A percentile compares a stretch with the other conserved stretches of the same genome.
Evolutionary conservation across 2,113 vertebrate species (phyloP).

Genomic region (Zosterops hypoxanthus): DNA sequence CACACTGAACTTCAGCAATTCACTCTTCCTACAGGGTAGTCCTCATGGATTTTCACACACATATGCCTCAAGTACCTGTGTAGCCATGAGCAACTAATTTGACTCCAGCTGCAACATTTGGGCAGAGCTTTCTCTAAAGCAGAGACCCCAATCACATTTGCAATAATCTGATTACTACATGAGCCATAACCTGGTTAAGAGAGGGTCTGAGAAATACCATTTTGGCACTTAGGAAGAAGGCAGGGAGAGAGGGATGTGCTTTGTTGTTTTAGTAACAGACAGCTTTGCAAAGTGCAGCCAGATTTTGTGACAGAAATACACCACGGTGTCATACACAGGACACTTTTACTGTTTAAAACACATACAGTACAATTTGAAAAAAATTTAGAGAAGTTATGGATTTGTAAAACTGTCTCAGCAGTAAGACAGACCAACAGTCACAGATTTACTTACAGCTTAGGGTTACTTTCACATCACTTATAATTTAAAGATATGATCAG

Average conservation of each 20-base stretch:
- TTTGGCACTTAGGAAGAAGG: neutral
- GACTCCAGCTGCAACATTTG: constrained; percentile 1
- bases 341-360: neutral
- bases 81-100: neutral
- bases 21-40: neutral
- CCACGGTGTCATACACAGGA: rapidly evolving
- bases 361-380: neutral
- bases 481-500: neutral
- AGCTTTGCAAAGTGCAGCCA: neutral
- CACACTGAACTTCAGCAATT: neutral
- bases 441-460: neutral
- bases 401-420: neutral
- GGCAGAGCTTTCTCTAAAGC: constrained; percentile 19
- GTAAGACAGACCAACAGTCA: neutral
- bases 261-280: neutral
- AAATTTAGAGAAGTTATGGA: neutral
- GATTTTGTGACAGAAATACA: neutral
- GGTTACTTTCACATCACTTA: neutral
- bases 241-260: neutral
- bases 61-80: neutral
- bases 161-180: constrained; percentile 50
- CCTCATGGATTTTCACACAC: neutral
- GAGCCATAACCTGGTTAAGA: constrained; percentile 50
- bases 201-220: neutral
- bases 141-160: constrained; percentile 50